Evolutionary conservation across 2,888 invertebrate genomes (phyloP).

Genomic region (Prosopocoilus inquinatus): DNA sequence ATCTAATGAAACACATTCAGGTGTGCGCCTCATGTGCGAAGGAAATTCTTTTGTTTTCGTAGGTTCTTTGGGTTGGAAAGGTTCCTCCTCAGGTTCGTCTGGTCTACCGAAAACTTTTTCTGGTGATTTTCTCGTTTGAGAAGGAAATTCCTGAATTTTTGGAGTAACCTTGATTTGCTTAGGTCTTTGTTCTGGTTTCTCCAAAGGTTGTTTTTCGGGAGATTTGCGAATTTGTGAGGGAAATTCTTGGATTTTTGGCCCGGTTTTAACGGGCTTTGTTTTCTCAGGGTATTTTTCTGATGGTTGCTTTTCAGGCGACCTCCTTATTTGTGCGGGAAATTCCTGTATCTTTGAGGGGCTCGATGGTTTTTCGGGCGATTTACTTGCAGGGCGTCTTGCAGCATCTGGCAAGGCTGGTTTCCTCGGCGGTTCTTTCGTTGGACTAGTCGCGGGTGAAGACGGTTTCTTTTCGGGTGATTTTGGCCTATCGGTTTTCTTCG

Average conservation of each 20-base stretch:
- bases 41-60: slow-evolving; percentile 27
- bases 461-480: slow-evolving; percentile 11
- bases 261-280: background rate
- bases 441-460: slow-evolving; percentile 1
- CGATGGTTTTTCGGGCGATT: background rate
- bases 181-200: slow-evolving; percentile 11
- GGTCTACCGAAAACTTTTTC: slow-evolving; percentile 14
- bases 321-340: slow-evolving; percentile 24
- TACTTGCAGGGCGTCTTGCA: background rate
- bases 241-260: slow-evolving; percentile 21
- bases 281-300: slow-evolving; percentile 13
- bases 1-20: slow-evolving; percentile 17
- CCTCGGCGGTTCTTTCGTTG: background rate
- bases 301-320: slow-evolving; percentile 17
- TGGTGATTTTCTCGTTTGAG: slow-evolving; percentile 19
- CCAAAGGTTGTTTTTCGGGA: slow-evolving; percentile 19
- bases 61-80: background rate
- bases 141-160: slow-evolving; percentile 15
- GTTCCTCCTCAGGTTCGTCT: background rate
- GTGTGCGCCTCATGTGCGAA: slow-evolving; percentile 20
- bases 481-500: background rate
- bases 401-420: background rate
- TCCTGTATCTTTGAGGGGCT: slow-evolving; percentile 17
- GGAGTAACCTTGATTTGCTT: slow-evolving; percentile 2
- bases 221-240: slow-evolving; percentile 23